phyloP scores from a whole-genome alignment of 2,797 vertebrate species.

The Paratrypauchen microcephalus region DNA sequence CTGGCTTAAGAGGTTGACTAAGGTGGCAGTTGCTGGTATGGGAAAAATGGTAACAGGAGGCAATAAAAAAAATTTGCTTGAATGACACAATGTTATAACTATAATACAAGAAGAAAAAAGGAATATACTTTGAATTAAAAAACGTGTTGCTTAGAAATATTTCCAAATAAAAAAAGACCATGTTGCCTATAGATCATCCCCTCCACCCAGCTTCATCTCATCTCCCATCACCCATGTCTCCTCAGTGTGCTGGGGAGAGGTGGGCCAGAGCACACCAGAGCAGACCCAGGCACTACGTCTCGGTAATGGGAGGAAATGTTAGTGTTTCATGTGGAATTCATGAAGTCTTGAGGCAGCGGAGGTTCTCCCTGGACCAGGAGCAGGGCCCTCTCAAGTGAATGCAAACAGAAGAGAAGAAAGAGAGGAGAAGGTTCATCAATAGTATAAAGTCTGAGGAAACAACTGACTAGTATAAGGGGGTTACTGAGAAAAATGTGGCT shows the following conservation, averaged over 20 bases:
- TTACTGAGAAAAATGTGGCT: background rate
- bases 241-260: slow-evolving; percentile 35
- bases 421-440: slow-evolving; percentile 45
- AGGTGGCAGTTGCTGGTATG: too few species aligned
- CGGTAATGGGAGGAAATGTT: slow-evolving; percentile 81
- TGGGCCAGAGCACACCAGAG: slow-evolving; percentile 47
- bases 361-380: slow-evolving; percentile 67
- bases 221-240: slow-evolving; percentile 50
- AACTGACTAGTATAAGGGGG: background rate
- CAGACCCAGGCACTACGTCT: slow-evolving; percentile 65
- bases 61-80: too few species aligned
- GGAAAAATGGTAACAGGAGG: too few species aligned
- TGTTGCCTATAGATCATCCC: slow-evolving; percentile 61
- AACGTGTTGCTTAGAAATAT: slow-evolving; percentile 52
- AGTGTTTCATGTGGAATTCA: slow-evolving; percentile 84
- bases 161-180: slow-evolving; percentile 65
- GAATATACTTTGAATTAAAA: slow-evolving; percentile 7
- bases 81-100: too few species aligned
- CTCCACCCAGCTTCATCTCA: slow-evolving; percentile 52
- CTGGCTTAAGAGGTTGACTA: too few species aligned
- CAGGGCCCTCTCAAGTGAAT: slow-evolving; percentile 62
- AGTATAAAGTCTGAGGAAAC: background rate
- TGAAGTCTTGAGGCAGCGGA: slow-evolving; percentile 77
- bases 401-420: slow-evolving; percentile 63
- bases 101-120: too few species aligned